Evolutionary conservation across 1,140 invertebrate species (phyloP), one percentile per base, ranked within the genome.

Genomic region (Drosophila triauraria): DNA sequence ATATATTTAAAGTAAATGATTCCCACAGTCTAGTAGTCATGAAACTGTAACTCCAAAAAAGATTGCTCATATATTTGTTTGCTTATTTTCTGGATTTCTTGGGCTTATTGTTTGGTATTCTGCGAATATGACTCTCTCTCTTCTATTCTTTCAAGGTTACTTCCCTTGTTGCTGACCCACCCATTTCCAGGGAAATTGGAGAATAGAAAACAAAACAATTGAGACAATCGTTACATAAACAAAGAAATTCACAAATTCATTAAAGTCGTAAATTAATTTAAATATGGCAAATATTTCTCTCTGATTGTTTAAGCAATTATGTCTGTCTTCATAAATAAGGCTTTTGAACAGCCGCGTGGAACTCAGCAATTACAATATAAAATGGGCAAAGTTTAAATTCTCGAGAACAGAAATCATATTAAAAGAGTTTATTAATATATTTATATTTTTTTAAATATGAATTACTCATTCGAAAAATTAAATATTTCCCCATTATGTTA

Each of bases 241-340:
- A 77, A 64, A 43, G 17, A 23, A 47, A 40, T 35, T 1, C 13
- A 51, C 32, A 75, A 32, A 56, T 43, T 64, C 30, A 64, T 77
- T 67, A 35, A 59, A 48, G 72, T 88, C 85, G 69, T 88, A 88
- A 90, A 88, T 88, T 88, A 76, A 84, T 88, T 90, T 78, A 65
- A 75, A 75, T 75, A 75, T 61, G 17, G 75, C 38, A 61, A 46
- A 67, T 57, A 59, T 54, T 68, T 57, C 25, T 47, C 61, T 47
- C 32, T 47, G 75, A 86, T 80, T 85, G 58, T 64, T 70, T 23
- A 32, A 65, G 35, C 65, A 62, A 68, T 42, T 76, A 54, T 32
- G 57, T 48, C 67, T 46, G 13, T 60, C 47, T 54, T 38, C 35
- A 75, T 72, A 80, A 75, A 86, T 71, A 47, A 75, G 35, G 44